Base-by-base conservation (phyloP, 2,797 vertebrate genomes). In the Parotocinclus haroldoi region DNA sequence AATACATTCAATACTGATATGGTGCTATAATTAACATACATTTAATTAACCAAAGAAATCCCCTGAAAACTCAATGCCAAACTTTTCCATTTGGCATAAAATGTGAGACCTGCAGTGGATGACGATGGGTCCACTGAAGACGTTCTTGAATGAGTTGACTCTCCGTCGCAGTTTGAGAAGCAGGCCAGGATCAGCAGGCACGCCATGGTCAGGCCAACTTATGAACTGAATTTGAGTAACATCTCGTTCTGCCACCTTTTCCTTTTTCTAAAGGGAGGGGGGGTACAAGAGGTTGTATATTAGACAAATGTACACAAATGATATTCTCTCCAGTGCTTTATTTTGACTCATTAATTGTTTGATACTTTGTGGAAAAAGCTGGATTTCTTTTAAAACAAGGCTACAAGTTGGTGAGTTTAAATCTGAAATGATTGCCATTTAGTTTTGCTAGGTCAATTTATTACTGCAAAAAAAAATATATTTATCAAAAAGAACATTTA, bases 151-250 rank as follows among this genome's bases (percentile, higher is more conserved):
- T 16, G 93, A 83, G 0, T 96, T 98, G 74, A 99, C 95, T 44
- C 96, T 89, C 13, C 93, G 84, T 7, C 96, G 89, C 14, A 99
- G 88, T 70, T 93, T 98, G 55, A 99, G 93, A 27, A 99, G 93
- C 49, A 97, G 91, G 66, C 95, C 91, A 0, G 97, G 88, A 17
- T 99, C 94, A 1, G 90, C 91, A 0, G 96, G 97, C 0, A 99
- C 94, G 0, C 97, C 97, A 0, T 99, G 97, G 77, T 99, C 96
- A 0, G 97, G 97, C 97, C 97, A 99, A 58, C 95, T 96, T 67
- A 88, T 94, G 82, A 99, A 99, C 79, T 99, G 97, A 76, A 99
- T 96, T 67, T 99, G 97, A 8, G 94, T 96, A 71, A 99, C 90
- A 45, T 94, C 93, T 75, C 96, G 89, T 74, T 94, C 93, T 0